Percentiles rank a stretch among this genome's conserved stretches.
Conservation (phyloP, 2,797 vertebrate genomes). For the Phrynocephalus forsythii region DNA sequence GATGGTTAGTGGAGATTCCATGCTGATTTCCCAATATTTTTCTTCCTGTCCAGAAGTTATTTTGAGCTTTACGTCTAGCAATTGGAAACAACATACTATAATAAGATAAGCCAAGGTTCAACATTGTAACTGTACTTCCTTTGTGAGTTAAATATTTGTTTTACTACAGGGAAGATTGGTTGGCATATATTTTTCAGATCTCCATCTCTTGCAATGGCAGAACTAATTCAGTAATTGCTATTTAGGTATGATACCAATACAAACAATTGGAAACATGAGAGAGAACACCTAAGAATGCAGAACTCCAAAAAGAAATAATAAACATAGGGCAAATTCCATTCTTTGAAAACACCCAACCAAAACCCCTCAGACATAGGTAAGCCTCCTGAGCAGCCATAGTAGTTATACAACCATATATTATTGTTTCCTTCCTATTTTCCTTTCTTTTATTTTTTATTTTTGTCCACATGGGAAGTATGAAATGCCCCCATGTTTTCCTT, state of each 20-base stretch:
- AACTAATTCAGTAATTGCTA: conserved; percentile 56
- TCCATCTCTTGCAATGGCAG: conserved; percentile 46
- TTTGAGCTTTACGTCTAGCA: background rate
- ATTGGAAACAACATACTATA: conserved; percentile 4
- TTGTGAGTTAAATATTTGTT: conserved; percentile 64
- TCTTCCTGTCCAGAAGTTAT: background rate
- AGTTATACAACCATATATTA: conserved; percentile 36
- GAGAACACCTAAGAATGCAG: conserved; percentile 39
- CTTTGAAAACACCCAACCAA: conserved; percentile 41
- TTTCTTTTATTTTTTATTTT: background rate
- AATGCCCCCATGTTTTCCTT: background rate
- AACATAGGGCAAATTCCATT: conserved; percentile 44
- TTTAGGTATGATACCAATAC: conserved; percentile 55
- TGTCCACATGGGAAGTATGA: background rate
- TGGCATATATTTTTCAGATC: conserved; percentile 46
- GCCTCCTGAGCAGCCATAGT: conserved; percentile 57
- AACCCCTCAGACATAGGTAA: conserved; percentile 36
- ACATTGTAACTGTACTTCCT: background rate
- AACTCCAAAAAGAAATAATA: conserved; percentile 45
- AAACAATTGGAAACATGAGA: conserved; percentile 56
- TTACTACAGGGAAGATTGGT: conserved; percentile 43
- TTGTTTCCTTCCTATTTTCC: background rate
- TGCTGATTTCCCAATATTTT: too few relatives aligned
- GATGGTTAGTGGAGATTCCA: too few relatives aligned
- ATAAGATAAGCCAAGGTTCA: background rate